phyloP scores from a whole-genome alignment of 2,113 vertebrate species.

The Rana temporaria region DNA sequence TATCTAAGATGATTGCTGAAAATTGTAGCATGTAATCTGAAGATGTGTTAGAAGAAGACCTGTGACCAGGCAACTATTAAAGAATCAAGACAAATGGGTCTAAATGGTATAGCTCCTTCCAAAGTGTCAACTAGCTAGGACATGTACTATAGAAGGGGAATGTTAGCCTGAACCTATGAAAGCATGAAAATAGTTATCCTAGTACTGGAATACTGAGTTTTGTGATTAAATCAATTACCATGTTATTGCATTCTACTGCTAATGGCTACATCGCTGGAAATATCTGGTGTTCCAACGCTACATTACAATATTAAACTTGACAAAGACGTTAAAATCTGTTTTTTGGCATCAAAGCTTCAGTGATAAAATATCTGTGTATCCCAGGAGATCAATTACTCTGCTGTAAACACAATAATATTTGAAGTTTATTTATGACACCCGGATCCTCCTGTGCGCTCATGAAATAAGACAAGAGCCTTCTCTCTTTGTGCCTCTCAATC shows the following conservation, averaged over 20 bases:
- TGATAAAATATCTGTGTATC: slow-evolving; percentile 36
- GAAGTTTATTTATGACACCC: slow-evolving; percentile 46
- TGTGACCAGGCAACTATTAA: no score
- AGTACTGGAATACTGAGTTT: background rate
- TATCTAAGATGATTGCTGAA: no score
- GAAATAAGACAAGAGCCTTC: slow-evolving; percentile 30
- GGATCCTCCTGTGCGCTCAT: slow-evolving; percentile 39
- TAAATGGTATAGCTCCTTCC: no score
- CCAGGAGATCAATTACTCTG: slow-evolving; percentile 43
- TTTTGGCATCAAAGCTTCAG: slow-evolving; percentile 34
- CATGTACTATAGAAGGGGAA: no score
- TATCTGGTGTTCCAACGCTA: background rate
- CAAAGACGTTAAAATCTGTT: slow-evolving; percentile 32
- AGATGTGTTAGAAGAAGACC: no score
- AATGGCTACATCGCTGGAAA: slow-evolving; percentile 27
- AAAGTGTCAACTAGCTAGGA: no score
- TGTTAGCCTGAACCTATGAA: no score
- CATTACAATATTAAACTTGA: slow-evolving; percentile 44
- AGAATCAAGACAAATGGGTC: no score
- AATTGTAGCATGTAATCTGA: no score
- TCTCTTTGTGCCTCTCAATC: slow-evolving; percentile 40
- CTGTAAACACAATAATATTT: slow-evolving; percentile 44
- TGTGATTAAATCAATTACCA: background rate
- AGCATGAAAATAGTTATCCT: no score
- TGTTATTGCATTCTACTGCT: slow-evolving; percentile 16